Percentiles rank a stretch among this genome's conserved stretches.
phyloP scores from a whole-genome alignment of 2,888 invertebrate genomes.

The Suillia variegata region DNA sequence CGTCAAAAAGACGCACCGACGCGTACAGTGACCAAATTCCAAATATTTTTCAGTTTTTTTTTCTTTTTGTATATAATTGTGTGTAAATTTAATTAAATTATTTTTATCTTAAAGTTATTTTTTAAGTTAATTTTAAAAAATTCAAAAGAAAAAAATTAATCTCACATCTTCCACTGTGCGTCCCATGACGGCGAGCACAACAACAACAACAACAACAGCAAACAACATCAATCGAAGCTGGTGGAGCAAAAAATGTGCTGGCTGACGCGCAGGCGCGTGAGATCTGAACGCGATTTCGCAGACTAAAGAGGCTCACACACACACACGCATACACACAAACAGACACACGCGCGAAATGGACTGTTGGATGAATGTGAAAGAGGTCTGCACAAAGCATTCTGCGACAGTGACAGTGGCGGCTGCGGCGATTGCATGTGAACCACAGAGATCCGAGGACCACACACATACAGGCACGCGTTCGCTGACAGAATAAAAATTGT shows the following conservation, averaged over 20 bases:
- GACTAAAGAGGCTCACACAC: slow-evolving; percentile 6
- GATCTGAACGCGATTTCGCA: slow-evolving; percentile 49
- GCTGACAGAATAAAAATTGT: slow-evolving; percentile 62
- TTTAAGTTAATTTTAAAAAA: no score
- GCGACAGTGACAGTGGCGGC: background rate
- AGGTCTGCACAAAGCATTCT: no score
- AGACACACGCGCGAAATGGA: slow-evolving; percentile 7
- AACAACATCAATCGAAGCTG: slow-evolving; percentile 3
- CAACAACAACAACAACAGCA: slow-evolving; percentile 27
- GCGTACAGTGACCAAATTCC: no score
- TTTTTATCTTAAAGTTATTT: no score
- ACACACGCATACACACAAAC: background rate
- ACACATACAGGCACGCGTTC: slow-evolving; percentile 63
- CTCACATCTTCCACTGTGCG: no score
- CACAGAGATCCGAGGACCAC: slow-evolving; percentile 54
- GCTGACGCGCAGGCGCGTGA: slow-evolving; percentile 46
- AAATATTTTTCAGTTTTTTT: no score
- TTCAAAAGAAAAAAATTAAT: no score
- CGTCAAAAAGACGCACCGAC: slow-evolving; percentile 25
- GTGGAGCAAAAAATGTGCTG: slow-evolving; percentile 23
- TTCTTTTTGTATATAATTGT: no score
- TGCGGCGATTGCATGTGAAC: slow-evolving; percentile 9
- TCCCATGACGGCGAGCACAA: slow-evolving; percentile 35
- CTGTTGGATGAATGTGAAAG: no score
- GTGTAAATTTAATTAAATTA: no score